Base-by-base conservation (phyloP, 1,140 invertebrate species). In the Nautilus pompilius region DNA sequence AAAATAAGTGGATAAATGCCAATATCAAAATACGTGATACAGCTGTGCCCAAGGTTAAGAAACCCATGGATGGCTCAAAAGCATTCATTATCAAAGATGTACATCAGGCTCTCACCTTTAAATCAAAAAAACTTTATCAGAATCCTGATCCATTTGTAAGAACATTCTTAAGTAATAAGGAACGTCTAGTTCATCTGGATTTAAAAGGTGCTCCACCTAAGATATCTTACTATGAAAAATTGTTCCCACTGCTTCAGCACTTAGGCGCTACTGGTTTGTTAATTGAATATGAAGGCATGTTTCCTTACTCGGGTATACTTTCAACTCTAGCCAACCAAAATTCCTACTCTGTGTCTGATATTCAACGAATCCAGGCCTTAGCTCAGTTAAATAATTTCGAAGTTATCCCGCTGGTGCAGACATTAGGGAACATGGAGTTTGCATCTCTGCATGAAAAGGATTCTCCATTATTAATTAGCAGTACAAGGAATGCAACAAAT, bases 211-310 rank as follows among this genome's bases (percentile, higher is more conserved):
- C 75, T 29, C 65, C 72, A 13, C 75, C 75, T 28, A 75, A 70
- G 41, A 54, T 76, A 20, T 49, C n/a, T 13, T 77, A 77, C 54
- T 65, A 70, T 26, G 59, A 69, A 62, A 36, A 70, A 54, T 26
- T 77, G 0, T 69, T 77, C 36, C 88, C 88, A 2, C 82, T 93
- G 57, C 75, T 96, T 0, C 88, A 88, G 69, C 85, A 85, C 41
- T 74, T 93, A 88, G 91, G 90, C 13, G 92, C 91, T 0, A 97
- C 92, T 45, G 94, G 93, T 0, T 80, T 97, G 24, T 82, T 97
- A 0, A 82, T 96, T 56, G 96, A 98, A 81, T 98, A 96, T 83
- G 96, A 98, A 84, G 96, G 98, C 74, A 96, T 95, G 92, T 98
- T 98, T 82, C 95, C 95, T 0, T 98, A 90, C 80, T 85, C 82